Evolutionary conservation across 2,888 invertebrate genomes (phyloP).

Genomic region (Phengaris arion): DNA sequence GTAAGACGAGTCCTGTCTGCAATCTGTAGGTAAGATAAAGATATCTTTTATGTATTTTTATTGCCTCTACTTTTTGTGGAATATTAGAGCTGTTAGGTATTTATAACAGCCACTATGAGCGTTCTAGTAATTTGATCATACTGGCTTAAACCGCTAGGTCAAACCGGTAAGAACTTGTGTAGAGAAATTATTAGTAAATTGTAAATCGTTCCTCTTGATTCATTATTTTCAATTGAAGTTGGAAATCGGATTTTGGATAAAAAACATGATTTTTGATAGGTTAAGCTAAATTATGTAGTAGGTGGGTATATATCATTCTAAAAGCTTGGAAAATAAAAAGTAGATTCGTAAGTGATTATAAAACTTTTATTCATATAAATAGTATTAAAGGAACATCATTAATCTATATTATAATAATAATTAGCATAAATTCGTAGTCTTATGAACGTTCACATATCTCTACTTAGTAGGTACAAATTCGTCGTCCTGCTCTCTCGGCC

Average conservation of each 20-base stretch:
- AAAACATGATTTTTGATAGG: no score
- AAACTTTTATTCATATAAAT: constrained; percentile 42
- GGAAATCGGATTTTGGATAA: no score
- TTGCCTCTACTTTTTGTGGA: no score
- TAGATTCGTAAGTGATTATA: constrained; percentile 31
- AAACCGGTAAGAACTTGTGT: background rate
- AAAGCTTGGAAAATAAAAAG: background rate
- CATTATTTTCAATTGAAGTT: no score
- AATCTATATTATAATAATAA: constrained; percentile 45
- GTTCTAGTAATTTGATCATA: background rate
- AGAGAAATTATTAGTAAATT: background rate
- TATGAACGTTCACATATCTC: constrained; percentile 56
- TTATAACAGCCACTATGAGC: background rate
- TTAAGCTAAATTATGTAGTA: no score
- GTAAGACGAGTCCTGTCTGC: no score
- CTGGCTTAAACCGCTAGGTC: constrained; percentile 6
- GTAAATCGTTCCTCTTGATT: no score
- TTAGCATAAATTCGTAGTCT: constrained; percentile 53
- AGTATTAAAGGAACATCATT: constrained; percentile 31
- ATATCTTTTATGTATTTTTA: no score
- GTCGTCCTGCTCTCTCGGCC: constrained; percentile 60
- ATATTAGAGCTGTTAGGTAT: background rate
- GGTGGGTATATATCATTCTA: background rate
- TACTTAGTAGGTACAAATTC: constrained; percentile 77
- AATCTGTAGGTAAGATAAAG: no score